A percentile compares a stretch with the other conserved stretches of the same genome.
phyloP scores from a whole-genome alignment of 2,797 vertebrate species.

The Neoniphon sammara region DNA sequence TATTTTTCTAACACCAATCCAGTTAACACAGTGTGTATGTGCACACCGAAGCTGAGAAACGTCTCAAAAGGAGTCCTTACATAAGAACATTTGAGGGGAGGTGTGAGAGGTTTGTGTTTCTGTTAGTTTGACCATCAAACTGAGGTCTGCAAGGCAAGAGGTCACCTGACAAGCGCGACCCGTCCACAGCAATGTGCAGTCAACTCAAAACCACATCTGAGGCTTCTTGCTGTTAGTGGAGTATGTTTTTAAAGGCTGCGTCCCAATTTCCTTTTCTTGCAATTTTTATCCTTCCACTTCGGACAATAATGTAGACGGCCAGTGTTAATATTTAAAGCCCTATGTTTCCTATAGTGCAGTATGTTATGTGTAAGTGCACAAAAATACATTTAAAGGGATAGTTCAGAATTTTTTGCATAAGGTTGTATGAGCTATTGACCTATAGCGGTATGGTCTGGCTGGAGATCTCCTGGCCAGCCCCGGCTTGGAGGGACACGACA shows the following conservation, averaged over 20 bases:
- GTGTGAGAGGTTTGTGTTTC: slow-evolving; percentile 1
- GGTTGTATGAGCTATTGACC: too few relatives aligned
- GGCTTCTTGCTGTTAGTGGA: slow-evolving; percentile 41
- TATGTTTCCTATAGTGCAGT: background rate
- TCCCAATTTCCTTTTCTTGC: slow-evolving; percentile 34
- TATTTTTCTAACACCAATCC: background rate
- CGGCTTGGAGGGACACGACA: too few relatives aligned
- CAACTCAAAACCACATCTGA: slow-evolving; percentile 11
- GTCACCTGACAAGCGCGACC: background rate
- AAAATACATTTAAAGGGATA: too few relatives aligned
- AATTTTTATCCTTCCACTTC: background rate
- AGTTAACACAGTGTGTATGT: background rate
- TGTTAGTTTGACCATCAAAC: slow-evolving; percentile 12
- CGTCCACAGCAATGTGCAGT: slow-evolving; percentile 22
- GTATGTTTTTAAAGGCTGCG: slow-evolving; percentile 22
- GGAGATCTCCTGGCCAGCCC: too few relatives aligned
- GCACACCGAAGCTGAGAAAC: too few relatives aligned
- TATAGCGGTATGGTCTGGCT: too few relatives aligned
- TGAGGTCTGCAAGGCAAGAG: background rate
- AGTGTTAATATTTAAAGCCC: background rate
- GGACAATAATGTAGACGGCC: background rate
- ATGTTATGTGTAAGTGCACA: too few relatives aligned
- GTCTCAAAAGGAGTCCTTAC: background rate
- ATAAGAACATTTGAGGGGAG: background rate
- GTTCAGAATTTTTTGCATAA: too few relatives aligned